Evolutionary conservation across 1,140 invertebrate species (phyloP).

Genomic region (Drosophila sechellia): DNA sequence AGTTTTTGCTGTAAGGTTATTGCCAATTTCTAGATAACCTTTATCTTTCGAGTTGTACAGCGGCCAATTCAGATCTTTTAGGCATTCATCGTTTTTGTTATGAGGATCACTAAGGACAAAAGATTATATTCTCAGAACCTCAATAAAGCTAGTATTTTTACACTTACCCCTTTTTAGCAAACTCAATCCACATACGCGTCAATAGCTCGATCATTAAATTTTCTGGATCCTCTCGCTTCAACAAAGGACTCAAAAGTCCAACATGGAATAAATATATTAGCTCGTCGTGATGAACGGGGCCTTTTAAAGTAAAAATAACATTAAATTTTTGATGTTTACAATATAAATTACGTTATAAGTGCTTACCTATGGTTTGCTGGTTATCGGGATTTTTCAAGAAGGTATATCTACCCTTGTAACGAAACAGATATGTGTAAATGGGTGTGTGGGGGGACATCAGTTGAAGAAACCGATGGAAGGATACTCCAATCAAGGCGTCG

Average conservation of each 20-base stretch:
- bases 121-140: not conserved
- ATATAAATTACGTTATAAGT: too few relatives aligned
- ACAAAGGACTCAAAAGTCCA: slow-evolving; percentile 75
- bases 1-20: slow-evolving; percentile 81
- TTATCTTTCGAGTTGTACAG: slow-evolving; percentile 81
- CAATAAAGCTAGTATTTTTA: not conserved
- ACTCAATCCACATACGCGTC: slow-evolving; percentile 85
- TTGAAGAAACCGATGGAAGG: slow-evolving; percentile 85
- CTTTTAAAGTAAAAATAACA: slow-evolving; percentile 61
- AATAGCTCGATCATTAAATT: slow-evolving; percentile 84
- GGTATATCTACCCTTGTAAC: slow-evolving; percentile 86
- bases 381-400: slow-evolving; percentile 84
- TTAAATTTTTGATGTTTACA: not conserved
- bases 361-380: slow-evolving; percentile 83
- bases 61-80: slow-evolving; percentile 85
- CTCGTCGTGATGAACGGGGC: slow-evolving; percentile 87
- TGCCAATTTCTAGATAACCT: slow-evolving; percentile 86
- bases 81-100: slow-evolving; percentile 54
- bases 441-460: slow-evolving; percentile 84
- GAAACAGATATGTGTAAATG: slow-evolving; percentile 86
- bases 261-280: slow-evolving; percentile 87
- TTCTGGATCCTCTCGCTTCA: slow-evolving; percentile 85
- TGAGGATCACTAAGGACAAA: slow-evolving; percentile 56
- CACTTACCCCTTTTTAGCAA: slow-evolving; percentile 85
- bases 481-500: slow-evolving; percentile 85